Evolutionary conservation across 2,888 invertebrate genomes (phyloP).

Genomic region (Rugalucina vietnamica): DNA sequence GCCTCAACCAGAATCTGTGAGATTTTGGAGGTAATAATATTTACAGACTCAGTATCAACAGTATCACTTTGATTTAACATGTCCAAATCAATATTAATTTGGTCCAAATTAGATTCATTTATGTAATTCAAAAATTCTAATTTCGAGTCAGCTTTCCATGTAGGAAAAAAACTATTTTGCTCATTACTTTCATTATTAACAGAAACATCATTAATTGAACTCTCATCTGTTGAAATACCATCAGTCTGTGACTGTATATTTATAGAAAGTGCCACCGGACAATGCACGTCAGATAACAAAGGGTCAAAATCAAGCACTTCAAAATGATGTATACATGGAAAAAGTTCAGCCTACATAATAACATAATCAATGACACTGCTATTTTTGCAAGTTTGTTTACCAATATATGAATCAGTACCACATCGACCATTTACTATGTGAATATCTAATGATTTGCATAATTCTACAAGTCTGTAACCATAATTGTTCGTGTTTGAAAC

Average conservation of each 20-base stretch:
- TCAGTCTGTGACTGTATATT: background rate
- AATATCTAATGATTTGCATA: background rate
- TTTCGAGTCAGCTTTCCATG: background rate
- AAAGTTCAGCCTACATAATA: background rate
- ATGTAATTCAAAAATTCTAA: background rate
- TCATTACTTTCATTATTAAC: background rate
- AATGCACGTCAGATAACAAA: background rate
- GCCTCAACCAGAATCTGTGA: background rate
- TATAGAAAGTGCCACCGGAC: background rate
- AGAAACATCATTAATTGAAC: no score
- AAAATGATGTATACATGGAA: constrained; percentile 3
- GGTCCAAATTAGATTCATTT: background rate
- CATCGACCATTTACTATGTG: background rate
- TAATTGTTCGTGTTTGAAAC: background rate
- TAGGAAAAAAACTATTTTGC: background rate
- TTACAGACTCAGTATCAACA: background rate
- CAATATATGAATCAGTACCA: background rate
- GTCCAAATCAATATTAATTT: background rate
- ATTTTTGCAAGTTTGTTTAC: background rate
- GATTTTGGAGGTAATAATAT: background rate
- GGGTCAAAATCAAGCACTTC: background rate
- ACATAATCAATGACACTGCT: background rate
- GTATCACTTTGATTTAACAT: background rate
- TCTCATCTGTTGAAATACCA: background rate
- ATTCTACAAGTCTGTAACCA: background rate